Evolutionary conservation across 2,797 vertebrate genomes (phyloP).

Genomic region (Melanotaenia boesemani): DNA sequence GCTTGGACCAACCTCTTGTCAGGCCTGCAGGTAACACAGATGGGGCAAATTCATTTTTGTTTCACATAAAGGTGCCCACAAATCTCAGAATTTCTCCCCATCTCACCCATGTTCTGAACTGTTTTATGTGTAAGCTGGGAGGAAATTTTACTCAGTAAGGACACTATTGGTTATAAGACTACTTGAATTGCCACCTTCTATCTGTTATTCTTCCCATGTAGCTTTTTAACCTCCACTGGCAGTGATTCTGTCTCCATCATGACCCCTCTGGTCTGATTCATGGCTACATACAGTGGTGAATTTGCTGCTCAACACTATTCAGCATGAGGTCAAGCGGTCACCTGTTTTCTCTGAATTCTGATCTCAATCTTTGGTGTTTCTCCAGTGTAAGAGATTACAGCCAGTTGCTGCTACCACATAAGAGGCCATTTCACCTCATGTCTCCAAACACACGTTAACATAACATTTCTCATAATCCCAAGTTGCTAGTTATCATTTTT

Average conservation of each 20-base stretch:
- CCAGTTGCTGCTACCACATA: constrained; percentile 44
- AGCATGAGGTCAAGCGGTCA: constrained; percentile 55
- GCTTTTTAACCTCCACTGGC: constrained; percentile 39
- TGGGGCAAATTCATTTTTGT: not conserved
- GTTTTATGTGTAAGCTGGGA: not conserved
- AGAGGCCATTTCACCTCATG: constrained; percentile 17
- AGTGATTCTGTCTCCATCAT: constrained; percentile 36
- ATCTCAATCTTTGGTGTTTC: constrained; percentile 42
- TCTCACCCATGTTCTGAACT: not conserved
- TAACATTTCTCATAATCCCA: constrained; percentile 27
- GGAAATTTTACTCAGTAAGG: not conserved
- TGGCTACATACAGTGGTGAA: constrained; percentile 41
- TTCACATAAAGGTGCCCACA: not conserved
- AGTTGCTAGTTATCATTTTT: constrained; percentile 29
- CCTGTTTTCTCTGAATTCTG: constrained; percentile 62
- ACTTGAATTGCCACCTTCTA: not conserved
- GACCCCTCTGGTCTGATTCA: constrained; percentile 52
- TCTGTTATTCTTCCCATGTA: constrained; percentile 62
- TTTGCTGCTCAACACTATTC: constrained; percentile 41
- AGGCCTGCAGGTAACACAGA: not conserved
- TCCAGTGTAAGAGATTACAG: constrained; percentile 25
- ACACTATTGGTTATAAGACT: not conserved
- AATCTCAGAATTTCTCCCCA: not conserved
- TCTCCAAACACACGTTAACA: constrained; percentile 28
- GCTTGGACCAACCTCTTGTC: not conserved